These are phyloP conservation scores for Carcinoscorpius rotundicauda DNA, from an alignment of 1,140 invertebrate species.

Conservation along the genomic window DNA sequence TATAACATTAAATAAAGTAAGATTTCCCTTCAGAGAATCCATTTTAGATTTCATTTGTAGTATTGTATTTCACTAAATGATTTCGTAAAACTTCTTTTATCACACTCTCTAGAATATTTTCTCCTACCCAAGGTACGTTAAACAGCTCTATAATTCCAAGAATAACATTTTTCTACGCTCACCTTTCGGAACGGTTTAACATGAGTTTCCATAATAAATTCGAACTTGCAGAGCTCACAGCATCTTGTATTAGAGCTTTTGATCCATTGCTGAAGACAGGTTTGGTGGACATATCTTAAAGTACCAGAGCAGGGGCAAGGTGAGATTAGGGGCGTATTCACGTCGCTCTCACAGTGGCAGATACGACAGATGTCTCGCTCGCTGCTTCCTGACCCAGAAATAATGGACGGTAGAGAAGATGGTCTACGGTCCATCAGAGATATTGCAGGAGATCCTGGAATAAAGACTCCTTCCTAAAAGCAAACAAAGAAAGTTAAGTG, in stretches of 20 bases:
- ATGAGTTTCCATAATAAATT: slow-evolving; percentile 92
- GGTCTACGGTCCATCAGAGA: slow-evolving; percentile 12
- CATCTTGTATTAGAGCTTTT: slow-evolving; percentile 84
- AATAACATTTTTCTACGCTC: slow-evolving; percentile 24
- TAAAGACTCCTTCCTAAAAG: slow-evolving; percentile 10
- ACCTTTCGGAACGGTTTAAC: slow-evolving; percentile 90
- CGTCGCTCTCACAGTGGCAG: slow-evolving; percentile 78
- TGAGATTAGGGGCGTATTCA: slow-evolving; percentile 66
- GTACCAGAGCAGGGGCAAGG: slow-evolving; percentile 85
- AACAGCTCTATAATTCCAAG: too few relatives aligned
- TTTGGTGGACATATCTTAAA: slow-evolving; percentile 84
- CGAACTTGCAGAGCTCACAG: slow-evolving; percentile 93
- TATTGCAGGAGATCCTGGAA: slow-evolving; percentile 6
- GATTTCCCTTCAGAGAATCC: too few relatives aligned
- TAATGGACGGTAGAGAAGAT: slow-evolving; percentile 16
- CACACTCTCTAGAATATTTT: too few relatives aligned
- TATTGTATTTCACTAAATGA: too few relatives aligned
- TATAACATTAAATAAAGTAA: too few relatives aligned
- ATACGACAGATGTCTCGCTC: slow-evolving; percentile 47
- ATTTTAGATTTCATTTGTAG: too few relatives aligned
- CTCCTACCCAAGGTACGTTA: too few relatives aligned
- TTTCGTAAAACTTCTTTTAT: too few relatives aligned
- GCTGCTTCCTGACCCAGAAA: slow-evolving; percentile 6
- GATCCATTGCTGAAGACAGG: slow-evolving; percentile 91
- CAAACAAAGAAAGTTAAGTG: neutral